Percentiles rank a stretch among this genome's conserved stretches.
Evolutionary conservation across 2,888 invertebrate genomes (phyloP).

Genomic region (Hecatera dysodea): DNA sequence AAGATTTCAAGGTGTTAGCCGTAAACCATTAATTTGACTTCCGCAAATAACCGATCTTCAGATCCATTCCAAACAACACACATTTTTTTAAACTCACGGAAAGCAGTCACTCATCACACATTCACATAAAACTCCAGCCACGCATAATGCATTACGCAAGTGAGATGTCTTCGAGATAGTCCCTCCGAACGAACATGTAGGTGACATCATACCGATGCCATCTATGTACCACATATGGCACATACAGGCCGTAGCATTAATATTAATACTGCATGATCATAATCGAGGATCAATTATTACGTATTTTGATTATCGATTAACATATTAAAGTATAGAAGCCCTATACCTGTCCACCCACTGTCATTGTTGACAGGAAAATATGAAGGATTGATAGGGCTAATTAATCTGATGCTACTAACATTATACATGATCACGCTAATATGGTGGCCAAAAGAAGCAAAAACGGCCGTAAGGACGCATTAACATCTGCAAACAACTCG

Average conservation of each 20-base stretch:
- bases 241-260: constrained; percentile 34
- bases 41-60: background rate
- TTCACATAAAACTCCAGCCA: constrained; percentile 1
- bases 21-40: too few relatives aligned
- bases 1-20: too few relatives aligned
- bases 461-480: too few relatives aligned
- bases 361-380: constrained; percentile 28
- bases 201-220: constrained; percentile 54
- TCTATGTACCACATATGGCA: constrained; percentile 22
- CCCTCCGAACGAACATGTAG: constrained; percentile 19
- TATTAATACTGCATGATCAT: constrained; percentile 40
- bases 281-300: constrained; percentile 49
- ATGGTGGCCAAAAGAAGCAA: background rate
- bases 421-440: constrained; percentile 22
- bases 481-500: too few relatives aligned
- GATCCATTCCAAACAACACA: background rate
- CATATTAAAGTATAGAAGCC: constrained; percentile 27
- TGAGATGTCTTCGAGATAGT: constrained; percentile 49
- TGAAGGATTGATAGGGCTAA: constrained; percentile 2
- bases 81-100: background rate
- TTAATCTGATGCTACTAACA: constrained; percentile 17
- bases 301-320: constrained; percentile 39
- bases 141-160: constrained; percentile 37
- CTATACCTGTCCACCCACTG: constrained; percentile 29
- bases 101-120: background rate